Evolutionary conservation across 2,113 vertebrate genomes (phyloP), one percentile per base, ranked within the genome.

Genomic region (Lontra canadensis): DNA sequence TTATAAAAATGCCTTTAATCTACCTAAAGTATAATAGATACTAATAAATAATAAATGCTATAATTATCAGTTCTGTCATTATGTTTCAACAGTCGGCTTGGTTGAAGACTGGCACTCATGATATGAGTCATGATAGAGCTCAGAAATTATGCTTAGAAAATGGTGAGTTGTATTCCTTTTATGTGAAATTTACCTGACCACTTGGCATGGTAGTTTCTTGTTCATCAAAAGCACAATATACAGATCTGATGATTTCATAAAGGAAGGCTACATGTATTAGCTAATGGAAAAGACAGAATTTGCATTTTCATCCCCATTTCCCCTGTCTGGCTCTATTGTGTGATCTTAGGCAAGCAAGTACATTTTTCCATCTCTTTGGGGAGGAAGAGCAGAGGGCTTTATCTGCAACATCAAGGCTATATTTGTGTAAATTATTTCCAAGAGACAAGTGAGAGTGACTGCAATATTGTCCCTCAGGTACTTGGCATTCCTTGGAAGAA

Each of bases 401-500:
- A 10, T 65, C 83, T 78, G 73, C 29, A 85, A 55, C 36, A 80
- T 83, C 78, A 63, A 79, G 82, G 39, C 65, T 36, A 0, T n/a
- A 29, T 65, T 80, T 79, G 15, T 36, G 81, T 95, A 67, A 82
- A 82, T 96, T 95, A 78, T 84, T 94, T 96, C 83, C 80, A 49
- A 61, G 89, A 95, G 67, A 63, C 0, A 1, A 63, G 26, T 7
- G 12, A 89, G 42, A 71, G 73, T 23, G 74, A 67, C 67, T 88
- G 71, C 36, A 67, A 31, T 78, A 52, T 63, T 49, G 80, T 81
- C 87, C 80, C 95, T 85, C 79, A 73, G 95, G 83, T 74, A 90
- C 94, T 96, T 96, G 95, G 95, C 92, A 85, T 97, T 96, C 94
- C 90, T 96, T 76, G 59, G 96, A 90, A 92, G 94, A 92, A 97